A percentile compares a stretch with the other conserved stretches of the same genome.
These are phyloP conservation scores for Enoplosus armatus DNA, from an alignment of 2,797 vertebrate genomes.

Conservation along the genomic window DNA sequence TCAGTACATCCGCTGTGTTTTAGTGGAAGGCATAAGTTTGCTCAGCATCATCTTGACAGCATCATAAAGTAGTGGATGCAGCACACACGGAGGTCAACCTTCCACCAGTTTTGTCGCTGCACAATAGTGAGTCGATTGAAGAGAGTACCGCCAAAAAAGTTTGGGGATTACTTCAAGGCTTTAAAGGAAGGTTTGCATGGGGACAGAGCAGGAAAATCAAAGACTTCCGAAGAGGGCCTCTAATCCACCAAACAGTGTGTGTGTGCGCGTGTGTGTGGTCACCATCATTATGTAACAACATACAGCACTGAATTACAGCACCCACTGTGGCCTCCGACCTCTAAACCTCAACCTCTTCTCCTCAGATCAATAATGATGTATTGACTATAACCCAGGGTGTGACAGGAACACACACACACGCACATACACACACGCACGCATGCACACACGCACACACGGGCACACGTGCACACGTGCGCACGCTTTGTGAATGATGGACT, in stretches of 20 bases:
- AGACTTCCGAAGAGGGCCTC: constrained; percentile 4
- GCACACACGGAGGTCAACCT: constrained; percentile 40
- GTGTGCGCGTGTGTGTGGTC: constrained; percentile 10
- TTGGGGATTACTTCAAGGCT: constrained; percentile 22
- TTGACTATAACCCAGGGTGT: not conserved
- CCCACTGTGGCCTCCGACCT: constrained; percentile 18
- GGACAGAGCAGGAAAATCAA: constrained; percentile 13
- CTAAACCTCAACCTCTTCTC: constrained; percentile 28
- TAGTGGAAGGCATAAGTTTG: constrained; percentile 28
- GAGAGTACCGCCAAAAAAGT: constrained; percentile 17
- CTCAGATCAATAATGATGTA: constrained; percentile 30
- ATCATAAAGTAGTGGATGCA: constrained; percentile 26
- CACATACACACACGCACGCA: not conserved
- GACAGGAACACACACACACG: not conserved
- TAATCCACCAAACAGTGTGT: not conserved
- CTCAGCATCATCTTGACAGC: constrained; percentile 51
- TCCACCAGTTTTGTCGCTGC: not conserved
- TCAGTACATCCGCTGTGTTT: constrained; percentile 23
- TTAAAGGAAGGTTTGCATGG: constrained; percentile 23
- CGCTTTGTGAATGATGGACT: not conserved
- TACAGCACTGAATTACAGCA: constrained; percentile 4
- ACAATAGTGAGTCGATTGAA: constrained; percentile 26
- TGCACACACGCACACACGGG: not conserved
- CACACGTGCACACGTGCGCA: not conserved
- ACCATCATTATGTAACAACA: constrained; percentile 27